phyloP scores from a whole-genome alignment of 2,113 vertebrate species.

The Morone saxatilis region DNA sequence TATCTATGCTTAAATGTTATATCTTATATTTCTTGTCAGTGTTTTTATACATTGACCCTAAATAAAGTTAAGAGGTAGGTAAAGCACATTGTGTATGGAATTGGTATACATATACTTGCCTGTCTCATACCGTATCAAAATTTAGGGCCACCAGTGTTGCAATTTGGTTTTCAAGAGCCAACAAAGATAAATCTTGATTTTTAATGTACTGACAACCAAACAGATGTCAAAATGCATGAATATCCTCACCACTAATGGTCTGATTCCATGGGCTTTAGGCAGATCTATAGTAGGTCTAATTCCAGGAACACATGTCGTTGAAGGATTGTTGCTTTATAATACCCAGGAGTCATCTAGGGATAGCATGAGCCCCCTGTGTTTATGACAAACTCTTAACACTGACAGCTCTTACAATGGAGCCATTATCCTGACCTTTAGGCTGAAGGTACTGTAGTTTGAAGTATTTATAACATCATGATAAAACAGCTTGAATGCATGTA shows the following conservation, averaged over 20 bases:
- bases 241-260: constrained; percentile 26
- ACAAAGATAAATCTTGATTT: neutral
- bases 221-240: constrained; percentile 34
- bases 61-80: neutral
- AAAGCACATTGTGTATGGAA: neutral
- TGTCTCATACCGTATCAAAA: neutral
- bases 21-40: neutral
- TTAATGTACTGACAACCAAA: constrained; percentile 12
- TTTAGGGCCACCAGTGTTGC: neutral
- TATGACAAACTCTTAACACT: constrained; percentile 25
- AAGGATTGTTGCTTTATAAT: constrained; percentile 52
- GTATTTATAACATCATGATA: neutral
- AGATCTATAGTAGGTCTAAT: constrained; percentile 42
- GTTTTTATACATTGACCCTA: neutral
- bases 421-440: constrained; percentile 36
- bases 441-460: constrained; percentile 4
- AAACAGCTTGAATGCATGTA: neutral
- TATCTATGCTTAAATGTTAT: neutral
- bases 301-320: constrained; percentile 68
- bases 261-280: constrained; percentile 42
- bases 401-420: constrained; percentile 20
- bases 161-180: constrained; percentile 1
- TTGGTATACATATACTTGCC: neutral
- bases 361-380: constrained; percentile 38
- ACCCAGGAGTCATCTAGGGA: constrained; percentile 49